These are phyloP conservation scores for Typhlichthys subterraneus DNA, from an alignment of 2,797 vertebrate species.

Conservation along the genomic window DNA sequence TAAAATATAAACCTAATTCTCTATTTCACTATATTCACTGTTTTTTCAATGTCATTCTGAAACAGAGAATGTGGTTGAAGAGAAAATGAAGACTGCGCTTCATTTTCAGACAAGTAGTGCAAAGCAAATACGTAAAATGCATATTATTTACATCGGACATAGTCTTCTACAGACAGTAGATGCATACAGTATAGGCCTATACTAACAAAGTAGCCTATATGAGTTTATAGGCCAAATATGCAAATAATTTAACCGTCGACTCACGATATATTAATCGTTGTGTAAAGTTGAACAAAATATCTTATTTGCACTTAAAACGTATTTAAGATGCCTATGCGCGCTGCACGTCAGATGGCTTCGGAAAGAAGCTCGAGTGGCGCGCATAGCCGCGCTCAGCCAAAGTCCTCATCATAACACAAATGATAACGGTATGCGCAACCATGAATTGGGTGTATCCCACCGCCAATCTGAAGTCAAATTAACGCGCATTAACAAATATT, in stretches of 20 bases:
- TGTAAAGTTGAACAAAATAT: constrained; percentile 28
- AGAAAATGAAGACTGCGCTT: no score
- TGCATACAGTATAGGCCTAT: no score
- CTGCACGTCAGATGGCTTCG: constrained; percentile 37
- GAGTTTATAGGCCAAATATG: no score
- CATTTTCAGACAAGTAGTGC: background rate
- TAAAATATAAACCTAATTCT: background rate
- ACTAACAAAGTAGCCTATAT: no score
- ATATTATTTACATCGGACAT: no score
- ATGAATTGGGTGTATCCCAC: constrained; percentile 27
- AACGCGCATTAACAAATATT: background rate
- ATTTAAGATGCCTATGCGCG: constrained; percentile 23
- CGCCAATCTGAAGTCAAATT: constrained; percentile 28
- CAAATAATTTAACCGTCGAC: no score
- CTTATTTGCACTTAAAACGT: constrained; percentile 23
- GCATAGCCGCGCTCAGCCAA: constrained; percentile 15
- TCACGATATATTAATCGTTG: background rate
- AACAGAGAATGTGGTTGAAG: no score
- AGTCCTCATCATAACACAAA: constrained; percentile 14
- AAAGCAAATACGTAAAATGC: background rate
- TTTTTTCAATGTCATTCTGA: no score
- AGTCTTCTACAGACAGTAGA: no score
- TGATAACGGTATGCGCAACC: constrained; percentile 40
- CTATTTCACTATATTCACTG: no score
- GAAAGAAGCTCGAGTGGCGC: constrained; percentile 34